Evolutionary conservation across 1,140 invertebrate species (phyloP), one percentile per base, ranked within the genome.

Genomic region (Bacillus rossius): DNA sequence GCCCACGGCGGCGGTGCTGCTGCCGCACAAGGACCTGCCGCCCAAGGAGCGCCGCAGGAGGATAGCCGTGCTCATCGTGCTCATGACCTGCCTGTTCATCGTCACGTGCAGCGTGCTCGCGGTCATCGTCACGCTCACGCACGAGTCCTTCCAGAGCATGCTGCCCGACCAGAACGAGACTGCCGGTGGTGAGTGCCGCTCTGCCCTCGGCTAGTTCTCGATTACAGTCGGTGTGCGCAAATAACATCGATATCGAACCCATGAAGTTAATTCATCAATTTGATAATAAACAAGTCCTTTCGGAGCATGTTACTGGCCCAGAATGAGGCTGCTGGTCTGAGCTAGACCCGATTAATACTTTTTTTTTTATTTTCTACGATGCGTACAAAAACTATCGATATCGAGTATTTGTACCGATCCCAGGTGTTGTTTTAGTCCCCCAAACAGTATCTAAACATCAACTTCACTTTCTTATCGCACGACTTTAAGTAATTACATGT

Each of bases 71-170:
- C 80, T 80, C 62, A 79, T 84, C 55, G 79, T 86, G 17, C 75
- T 86, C 41, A 82, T 78, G 3, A 85, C 83, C 16, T 86, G 87
- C 71, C 70, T 86, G 66, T 84, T 84, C 65, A 73, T 88, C 61
- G 78, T 84, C 41, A 76, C 81, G 59, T 81, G 84, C 29, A 83
- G 84, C 51, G 77, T 87, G 23, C 79, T 87, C 41, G 83, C 83
- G 60, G 84, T 88, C 65, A 79, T 87, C 63, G 77, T 88, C 62
- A 87, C 85, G 34, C 76, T 88, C 61, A 87, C 85, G 8, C 85
- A 87, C 71, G 74, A 71, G 55, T 69, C 69, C 8, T 75, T 76
- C 41, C 59, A 61, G 22, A 45, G 40, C 3, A 42, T 26, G 2
- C 71, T 73, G 7, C 52, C 66, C 1, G 47, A 64, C 4, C 40